Conservation (phyloP, 2,888 invertebrate species). For the Amiota communis region DNA sequence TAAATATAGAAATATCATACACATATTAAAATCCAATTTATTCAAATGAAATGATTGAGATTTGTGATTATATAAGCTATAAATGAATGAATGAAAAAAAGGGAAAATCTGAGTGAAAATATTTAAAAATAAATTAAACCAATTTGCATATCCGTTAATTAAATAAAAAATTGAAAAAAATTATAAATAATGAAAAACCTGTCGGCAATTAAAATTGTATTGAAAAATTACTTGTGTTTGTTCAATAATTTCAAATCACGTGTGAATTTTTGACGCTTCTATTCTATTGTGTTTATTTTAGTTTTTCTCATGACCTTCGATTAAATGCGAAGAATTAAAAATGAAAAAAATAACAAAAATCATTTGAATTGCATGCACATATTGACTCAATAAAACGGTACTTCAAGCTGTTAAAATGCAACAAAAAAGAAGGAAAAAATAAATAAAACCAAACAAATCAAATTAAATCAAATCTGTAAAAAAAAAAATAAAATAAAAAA, state of each 20-base stretch:
- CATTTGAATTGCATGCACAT: too few relatives aligned
- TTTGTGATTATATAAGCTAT: background rate
- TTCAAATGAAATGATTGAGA: too few relatives aligned
- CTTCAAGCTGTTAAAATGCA: too few relatives aligned
- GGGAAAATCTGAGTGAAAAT: background rate
- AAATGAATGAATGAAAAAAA: slow-evolving; percentile 29
- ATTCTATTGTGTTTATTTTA: background rate
- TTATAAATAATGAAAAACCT: slow-evolving; percentile 29
- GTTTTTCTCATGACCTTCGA: slow-evolving; percentile 26
- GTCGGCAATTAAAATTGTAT: slow-evolving; percentile 26
- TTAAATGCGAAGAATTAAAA: background rate
- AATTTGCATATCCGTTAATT: slow-evolving; percentile 61
- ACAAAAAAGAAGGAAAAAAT: too few relatives aligned
- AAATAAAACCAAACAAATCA: too few relatives aligned
- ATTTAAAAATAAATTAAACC: too few relatives aligned
- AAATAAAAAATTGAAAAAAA: slow-evolving; percentile 40
- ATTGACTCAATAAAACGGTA: too few relatives aligned
- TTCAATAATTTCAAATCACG: slow-evolving; percentile 46
- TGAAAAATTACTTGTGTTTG: background rate
- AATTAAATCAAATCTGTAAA: too few relatives aligned
- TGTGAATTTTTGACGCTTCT: slow-evolving; percentile 37
- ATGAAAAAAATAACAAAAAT: background rate
- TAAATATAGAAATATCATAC: too few relatives aligned
- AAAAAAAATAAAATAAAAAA: too few relatives aligned
- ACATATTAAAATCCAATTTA: too few relatives aligned